Evolutionary conservation across 92 coral and sea anemone species (phyloP), one percentile per base, ranked within the genome.

Genomic region (Zoanthus sociatus): DNA sequence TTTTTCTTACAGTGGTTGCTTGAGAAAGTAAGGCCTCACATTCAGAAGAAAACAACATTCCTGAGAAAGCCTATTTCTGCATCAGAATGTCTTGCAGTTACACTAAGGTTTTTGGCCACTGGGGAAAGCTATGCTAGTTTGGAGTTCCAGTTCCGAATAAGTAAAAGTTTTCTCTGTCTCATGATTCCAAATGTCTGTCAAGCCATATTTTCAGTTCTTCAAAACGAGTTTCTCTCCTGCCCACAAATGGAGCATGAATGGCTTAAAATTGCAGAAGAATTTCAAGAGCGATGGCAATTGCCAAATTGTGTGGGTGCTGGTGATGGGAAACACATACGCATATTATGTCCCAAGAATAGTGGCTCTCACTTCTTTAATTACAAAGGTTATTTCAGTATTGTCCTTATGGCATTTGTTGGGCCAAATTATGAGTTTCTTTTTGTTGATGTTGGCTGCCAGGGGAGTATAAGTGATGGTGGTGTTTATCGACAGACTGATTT

Each of bases 271-370:
- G 87, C 72, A 21, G 68, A 79, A 26, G 37, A 16, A 1, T 81
- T 51, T 17, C 6, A 9, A 58, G 47, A 20, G 20, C 70, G 47
- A 44, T 55, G 33, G 69, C 44, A 14, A 7, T 31, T 55, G 64
- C 84, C 84, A 16, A 81, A 81, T 48, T 30, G 86, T 46, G 53
- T 61, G 42, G 86, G 74, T 81, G 86, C 86, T 53, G 55, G 31
- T 46, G 61, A 90, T 87, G 95, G 90, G 0, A 93, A 87, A 48
- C 95, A 92, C 50, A 74, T 92, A 31, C 71, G 91, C 16, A 78
- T 90, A 71, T 81, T 90, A 15, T 90, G 87, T 72, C 95, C 91
- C 16, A 79, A 68, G 60, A 83, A 82, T 73, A 61, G 66, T 87
- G 93, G 93, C 2, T 87, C 88, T 17, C 58, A 68, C 3, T 87